Evolutionary conservation across 2,888 invertebrate genomes (phyloP).

Genomic region (Xanthorhoe designata): DNA sequence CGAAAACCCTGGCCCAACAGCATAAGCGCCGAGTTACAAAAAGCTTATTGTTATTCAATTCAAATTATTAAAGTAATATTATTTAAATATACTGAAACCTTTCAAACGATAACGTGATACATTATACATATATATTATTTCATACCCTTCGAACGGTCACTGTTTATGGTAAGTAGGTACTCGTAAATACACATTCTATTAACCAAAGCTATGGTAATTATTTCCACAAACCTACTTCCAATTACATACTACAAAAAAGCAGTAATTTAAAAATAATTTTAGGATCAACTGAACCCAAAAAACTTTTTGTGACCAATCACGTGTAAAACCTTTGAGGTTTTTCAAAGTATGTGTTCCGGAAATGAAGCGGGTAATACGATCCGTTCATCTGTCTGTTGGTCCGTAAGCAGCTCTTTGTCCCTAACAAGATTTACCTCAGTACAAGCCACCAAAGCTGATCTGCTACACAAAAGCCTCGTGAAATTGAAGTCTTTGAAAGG

Average conservation of each 20-base stretch:
- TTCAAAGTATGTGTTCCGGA: conserved; percentile 68
- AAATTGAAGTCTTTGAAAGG: conserved; percentile 59
- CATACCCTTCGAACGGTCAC: not conserved
- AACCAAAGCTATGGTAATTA: not conserved
- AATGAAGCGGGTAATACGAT: conserved; percentile 71
- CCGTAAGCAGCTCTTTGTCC: conserved; percentile 62
- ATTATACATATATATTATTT: not conserved
- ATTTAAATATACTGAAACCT: not conserved
- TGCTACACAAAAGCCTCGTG: conserved; percentile 58
- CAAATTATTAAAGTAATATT: not conserved
- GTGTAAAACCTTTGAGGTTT: conserved; percentile 69
- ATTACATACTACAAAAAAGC: conserved; percentile 9
- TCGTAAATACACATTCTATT: no score
- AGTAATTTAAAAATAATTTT: conserved; percentile 49
- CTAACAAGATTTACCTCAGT: conserved; percentile 73
- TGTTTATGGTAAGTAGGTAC: not conserved
- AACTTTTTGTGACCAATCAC: conserved; percentile 62
- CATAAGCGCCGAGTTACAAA: not conserved
- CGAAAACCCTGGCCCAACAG: not conserved
- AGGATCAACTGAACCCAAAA: conserved; percentile 49
- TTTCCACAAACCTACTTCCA: conserved; percentile 8
- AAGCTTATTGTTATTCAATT: not conserved
- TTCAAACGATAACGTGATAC: not conserved
- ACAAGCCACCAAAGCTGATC: conserved; percentile 60
- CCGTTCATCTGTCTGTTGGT: conserved; percentile 58